Percentiles rank a stretch among this genome's conserved stretches.
Evolutionary conservation across 2,797 vertebrate species (phyloP).

Genomic region (Myoxocephalus aenaeus): DNA sequence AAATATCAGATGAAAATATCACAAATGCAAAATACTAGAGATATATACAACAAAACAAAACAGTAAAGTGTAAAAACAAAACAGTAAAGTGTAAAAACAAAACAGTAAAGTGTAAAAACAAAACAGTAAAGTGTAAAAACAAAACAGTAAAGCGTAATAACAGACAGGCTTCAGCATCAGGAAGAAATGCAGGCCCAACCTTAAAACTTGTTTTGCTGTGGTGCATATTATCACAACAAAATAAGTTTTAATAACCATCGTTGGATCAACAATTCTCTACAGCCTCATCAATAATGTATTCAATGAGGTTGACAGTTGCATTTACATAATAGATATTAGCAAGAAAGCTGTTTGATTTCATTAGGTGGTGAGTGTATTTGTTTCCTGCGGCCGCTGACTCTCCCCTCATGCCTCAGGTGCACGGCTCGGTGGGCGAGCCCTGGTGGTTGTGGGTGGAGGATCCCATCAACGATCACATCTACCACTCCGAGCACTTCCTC

Average conservation of each 20-base stretch:
- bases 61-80: no score
- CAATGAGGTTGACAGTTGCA: not conserved
- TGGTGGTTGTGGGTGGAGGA: conserved; percentile 99
- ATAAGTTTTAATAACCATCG: not conserved
- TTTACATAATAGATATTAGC: not conserved
- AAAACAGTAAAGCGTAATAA: no score
- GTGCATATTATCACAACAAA: not conserved
- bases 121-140: no score
- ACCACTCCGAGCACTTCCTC: conserved; percentile 97
- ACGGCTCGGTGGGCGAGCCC: conserved; percentile 94
- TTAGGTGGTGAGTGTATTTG: not conserved
- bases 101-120: no score
- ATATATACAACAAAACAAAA: no score
- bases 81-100: no score
- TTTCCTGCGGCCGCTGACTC: not conserved
- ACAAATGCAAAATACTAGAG: no score
- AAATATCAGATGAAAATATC: no score
- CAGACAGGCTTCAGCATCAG: no score
- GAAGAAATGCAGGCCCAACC: not conserved
- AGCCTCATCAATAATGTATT: not conserved
- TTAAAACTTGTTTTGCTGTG: not conserved
- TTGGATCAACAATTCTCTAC: not conserved
- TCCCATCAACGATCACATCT: conserved; percentile 97
- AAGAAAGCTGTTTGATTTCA: not conserved
- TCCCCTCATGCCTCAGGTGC: conserved; percentile 68